Base-by-base conservation (phyloP, 1,140 invertebrate genomes). In the Aphidius gifuensis region DNA sequence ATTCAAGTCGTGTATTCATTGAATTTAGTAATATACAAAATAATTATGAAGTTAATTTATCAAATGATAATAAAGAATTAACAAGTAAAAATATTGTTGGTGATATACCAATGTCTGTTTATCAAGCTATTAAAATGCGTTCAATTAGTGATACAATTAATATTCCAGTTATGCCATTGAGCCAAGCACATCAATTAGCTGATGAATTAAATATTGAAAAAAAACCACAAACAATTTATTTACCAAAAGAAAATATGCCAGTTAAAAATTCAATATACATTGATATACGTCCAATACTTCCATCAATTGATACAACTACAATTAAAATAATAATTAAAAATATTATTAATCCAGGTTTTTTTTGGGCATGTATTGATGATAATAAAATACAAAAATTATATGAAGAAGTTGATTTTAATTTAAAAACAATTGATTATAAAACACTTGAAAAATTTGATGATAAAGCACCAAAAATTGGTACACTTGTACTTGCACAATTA, bases 61-160 rank as follows among this genome's bases (percentile, higher is more conserved):
- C 4, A 32, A 32, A 32, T 32, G 23, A 32, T 65, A 11, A 71
- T 54, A 8, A 58, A 68, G 58, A 54, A 65, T 68, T 8, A 65
- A 67, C 42, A 65, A 32, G 16, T 16, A 16, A 32, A 32, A 68
- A 77, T 5, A 82, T 87, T 47, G 83, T 86, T 2, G 86, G 86
- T 2, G 82, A 84, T 75, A 84, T 92, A 58, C 73, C 85, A 5
- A 81, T 86, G 16, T 85, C 88, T 16, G 88, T 96, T 1, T 95
- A 92, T 76, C 86, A 88, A 67, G 89, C 92, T 4, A 68, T 97
- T 0, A 90, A 92, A 74, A 83, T 91, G 69, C 80, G 89, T 65
- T 85, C 86, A 38, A 68, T 86, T 5, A 76, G 80, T 44, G 53
- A 76, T 1, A 68, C 66, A 1, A 83, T 87, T 39, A 69, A 72